Base-by-base conservation (phyloP, 2,888 invertebrate genomes). In the Drosophila merina region DNA sequence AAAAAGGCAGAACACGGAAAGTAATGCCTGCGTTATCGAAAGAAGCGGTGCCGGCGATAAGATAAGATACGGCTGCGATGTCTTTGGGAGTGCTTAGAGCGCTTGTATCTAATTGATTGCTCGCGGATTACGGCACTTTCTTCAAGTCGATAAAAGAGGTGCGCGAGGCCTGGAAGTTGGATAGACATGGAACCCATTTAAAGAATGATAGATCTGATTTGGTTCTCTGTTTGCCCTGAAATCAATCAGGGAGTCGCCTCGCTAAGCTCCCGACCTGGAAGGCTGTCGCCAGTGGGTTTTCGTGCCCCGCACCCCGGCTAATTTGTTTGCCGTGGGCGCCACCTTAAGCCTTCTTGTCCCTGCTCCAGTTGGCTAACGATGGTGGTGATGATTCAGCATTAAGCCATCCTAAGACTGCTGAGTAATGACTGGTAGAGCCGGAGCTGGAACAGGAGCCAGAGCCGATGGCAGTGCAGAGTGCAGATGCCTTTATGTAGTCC, bases 41-140 rank as follows among this genome's bases (percentile, higher is more conserved):
- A 69, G 62, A 74, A 47, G 54, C 40, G 40, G 40, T 42, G 40
- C 14, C 40, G 31, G 47, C 56, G 86, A 83, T 81, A 81, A 85
- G 85, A 85, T 85, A 81, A 71, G 72, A 59, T 48, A 66, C 38
- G 48, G 50, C 57, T 25, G 47, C 57, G 47, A 54, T 63, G 60
- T 71, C 83, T 79, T 72, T 57, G 56, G 66, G 63, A 72, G 80
- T 76, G 57, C 74, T 74, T 75, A 68, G 68, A 38, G 44, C 55
- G 55, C 56, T 52, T 85, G 71, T 81, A 84, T 81, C 84, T 85
- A 86, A 85, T 88, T 85, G 85, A 85, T 88, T 81, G 81, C 71
- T 28, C 51, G 57, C 45, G 84, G 84, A 84, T 84, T 84, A 88
- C 31, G 57, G 62, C 56, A 76, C 79, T 81, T 87, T 81, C 87